Evolutionary conservation across 1,140 invertebrate species (phyloP).

Genomic region (Trichonephila clavata): DNA sequence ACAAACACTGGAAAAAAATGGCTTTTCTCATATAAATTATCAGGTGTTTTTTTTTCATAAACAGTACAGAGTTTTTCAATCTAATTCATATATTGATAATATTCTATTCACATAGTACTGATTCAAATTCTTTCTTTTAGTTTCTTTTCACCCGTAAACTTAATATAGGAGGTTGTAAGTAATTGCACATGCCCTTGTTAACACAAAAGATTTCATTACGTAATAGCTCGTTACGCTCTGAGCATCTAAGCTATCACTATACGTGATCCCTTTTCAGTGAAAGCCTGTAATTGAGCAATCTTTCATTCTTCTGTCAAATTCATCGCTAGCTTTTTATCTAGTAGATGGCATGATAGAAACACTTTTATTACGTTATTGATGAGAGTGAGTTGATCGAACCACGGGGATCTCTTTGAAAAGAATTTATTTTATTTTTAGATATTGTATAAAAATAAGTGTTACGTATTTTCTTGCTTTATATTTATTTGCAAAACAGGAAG

Average conservation of each 20-base stretch:
- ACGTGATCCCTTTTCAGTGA: constrained; percentile 35
- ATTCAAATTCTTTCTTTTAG: background rate
- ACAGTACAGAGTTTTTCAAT: too few relatives aligned
- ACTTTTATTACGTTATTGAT: constrained; percentile 19
- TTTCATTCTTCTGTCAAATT: constrained; percentile 43
- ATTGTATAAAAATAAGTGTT: too few relatives aligned
- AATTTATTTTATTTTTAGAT: background rate
- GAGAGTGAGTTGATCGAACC: background rate
- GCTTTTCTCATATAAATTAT: too few relatives aligned
- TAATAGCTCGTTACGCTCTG: constrained; percentile 49
- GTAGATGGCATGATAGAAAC: background rate
- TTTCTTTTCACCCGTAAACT: background rate
- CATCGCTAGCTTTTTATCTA: constrained; percentile 21
- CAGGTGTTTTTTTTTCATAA: too few relatives aligned
- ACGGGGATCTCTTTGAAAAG: background rate
- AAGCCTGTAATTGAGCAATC: constrained; percentile 42
- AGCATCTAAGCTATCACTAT: constrained; percentile 10
- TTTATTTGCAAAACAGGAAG: too few relatives aligned
- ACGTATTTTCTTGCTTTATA: too few relatives aligned
- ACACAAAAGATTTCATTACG: constrained; percentile 56
- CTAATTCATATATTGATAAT: too few relatives aligned
- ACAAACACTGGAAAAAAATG: too few relatives aligned
- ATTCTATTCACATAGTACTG: background rate
- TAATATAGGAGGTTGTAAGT: background rate
- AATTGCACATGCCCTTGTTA: constrained; percentile 43